Percentiles rank a stretch among this genome's conserved stretches.
phyloP scores from a whole-genome alignment of 1,140 invertebrate species.

The Dolichoris vasculosae region DNA sequence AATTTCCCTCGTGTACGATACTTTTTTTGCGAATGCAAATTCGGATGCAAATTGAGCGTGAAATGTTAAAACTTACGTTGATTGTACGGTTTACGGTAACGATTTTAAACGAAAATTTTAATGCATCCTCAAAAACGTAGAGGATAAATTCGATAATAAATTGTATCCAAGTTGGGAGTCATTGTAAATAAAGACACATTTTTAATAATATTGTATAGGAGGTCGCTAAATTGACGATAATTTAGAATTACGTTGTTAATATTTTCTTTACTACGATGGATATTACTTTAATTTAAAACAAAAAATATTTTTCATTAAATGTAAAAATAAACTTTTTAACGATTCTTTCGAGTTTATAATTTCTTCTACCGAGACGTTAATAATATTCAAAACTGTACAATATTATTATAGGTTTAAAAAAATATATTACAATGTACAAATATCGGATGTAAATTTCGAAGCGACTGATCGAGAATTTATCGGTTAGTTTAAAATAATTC shows the following conservation, averaged over 20 bases:
- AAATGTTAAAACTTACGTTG: no score
- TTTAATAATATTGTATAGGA: neutral
- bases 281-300: no score
- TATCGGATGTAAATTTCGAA: neutral
- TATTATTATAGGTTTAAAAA: no score
- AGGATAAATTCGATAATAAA: neutral
- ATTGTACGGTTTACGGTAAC: no score
- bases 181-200: neutral
- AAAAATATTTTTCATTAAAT: no score
- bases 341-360: no score
- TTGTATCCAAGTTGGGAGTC: neutral
- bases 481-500: neutral
- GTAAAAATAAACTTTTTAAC: no score
- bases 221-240: neutral
- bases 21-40: neutral
- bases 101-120: neutral
- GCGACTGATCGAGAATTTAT: neutral
- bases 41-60: no score
- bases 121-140: neutral
- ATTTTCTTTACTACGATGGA: no score
- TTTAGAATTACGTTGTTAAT: neutral
- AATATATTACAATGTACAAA: no score
- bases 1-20: neutral
- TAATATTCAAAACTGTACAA: no score
- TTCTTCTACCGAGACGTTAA: no score